Evolutionary conservation across 1,140 invertebrate species (phyloP), one percentile per base, ranked within the genome.

Genomic region (Anastatus disparis): DNA sequence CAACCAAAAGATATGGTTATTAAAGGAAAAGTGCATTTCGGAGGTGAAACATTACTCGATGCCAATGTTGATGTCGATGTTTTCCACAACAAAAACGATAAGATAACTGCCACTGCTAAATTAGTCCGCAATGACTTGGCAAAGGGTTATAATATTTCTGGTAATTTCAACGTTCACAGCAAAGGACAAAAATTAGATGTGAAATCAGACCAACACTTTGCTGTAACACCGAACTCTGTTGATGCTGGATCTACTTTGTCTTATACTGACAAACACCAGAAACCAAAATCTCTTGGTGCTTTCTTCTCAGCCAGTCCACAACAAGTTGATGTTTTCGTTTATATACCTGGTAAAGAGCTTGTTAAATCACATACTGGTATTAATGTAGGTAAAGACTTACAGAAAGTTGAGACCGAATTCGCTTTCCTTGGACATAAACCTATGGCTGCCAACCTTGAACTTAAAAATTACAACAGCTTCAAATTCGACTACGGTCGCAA

Each of bases 61-160:
- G 81, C 81, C 0, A 86, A 87, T 42, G 0, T 91, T 2, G 82
- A 88, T 26, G 81, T 92, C 15, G 91, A 93, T 74, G 76, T 92
- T 8, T 91, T 92, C 75, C 84, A 86, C 1, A 87, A 88, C 63
- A 85, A 88, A n/a, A 81, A 88, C 8, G 89, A 92, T 55, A 91
- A 89, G 76, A 85, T 92, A n/a, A 79, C 84, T 31, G 73, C 84
- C 10, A 71, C 74, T 13, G 80, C 78, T 3, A 84, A 86, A 44
- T 38, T 84, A 4, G 3, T 75, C 0, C 78, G 77, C 7, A 71
- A 55, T 6, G 13, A 73, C 0, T 70, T 86, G 6, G 70, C 74
- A 0, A 75, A 83, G 7, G 84, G 83, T 1, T 79, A 78, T 56
- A 88, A 87, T 22, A 13, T 85, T 0, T 85, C 84, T 22, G 71